These are phyloP conservation scores for Mycalesis mineus DNA, from an alignment of 2,888 invertebrate genomes.

Conservation along the genomic window DNA sequence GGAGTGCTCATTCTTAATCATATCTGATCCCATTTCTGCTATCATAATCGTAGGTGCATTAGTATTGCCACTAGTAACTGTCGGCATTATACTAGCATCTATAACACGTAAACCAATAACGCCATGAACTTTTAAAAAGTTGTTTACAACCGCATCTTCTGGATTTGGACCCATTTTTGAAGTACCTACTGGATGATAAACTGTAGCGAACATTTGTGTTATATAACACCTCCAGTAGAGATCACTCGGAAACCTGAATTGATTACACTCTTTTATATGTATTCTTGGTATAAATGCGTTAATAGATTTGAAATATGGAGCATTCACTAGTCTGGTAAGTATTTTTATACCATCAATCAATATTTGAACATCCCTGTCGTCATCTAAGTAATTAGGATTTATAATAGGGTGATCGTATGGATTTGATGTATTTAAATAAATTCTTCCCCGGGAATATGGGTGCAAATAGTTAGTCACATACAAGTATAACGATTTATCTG, in stretches of 20 bases:
- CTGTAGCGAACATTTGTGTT: conserved; percentile 64
- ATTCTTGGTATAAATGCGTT: conserved; percentile 42
- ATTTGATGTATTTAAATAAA: conserved; percentile 76
- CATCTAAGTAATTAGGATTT: conserved; percentile 80
- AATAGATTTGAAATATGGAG: conserved; percentile 44
- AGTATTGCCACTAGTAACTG: conserved; percentile 85
- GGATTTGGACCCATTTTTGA: conserved; percentile 76
- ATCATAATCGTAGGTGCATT: conserved; percentile 89
- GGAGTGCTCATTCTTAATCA: conserved; percentile 77
- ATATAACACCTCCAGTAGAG: conserved; percentile 52
- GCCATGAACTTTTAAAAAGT: conserved; percentile 80
- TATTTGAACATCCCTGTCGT: conserved; percentile 69
- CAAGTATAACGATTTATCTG: conserved; percentile 44
- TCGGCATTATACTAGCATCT: conserved; percentile 89
- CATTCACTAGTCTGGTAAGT: conserved; percentile 43
- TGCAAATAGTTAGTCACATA: conserved; percentile 57
- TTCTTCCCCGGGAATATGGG: conserved; percentile 73
- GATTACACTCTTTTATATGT: conserved; percentile 42
- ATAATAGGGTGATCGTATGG: conserved; percentile 80
- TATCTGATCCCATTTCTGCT: conserved; percentile 85
- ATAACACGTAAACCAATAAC: conserved; percentile 82
- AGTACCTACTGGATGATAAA: conserved; percentile 84
- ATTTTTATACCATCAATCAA: conserved; percentile 44
- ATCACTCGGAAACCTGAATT: conserved; percentile 38
- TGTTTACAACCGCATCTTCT: conserved; percentile 58